A percentile compares a stretch with the other conserved stretches of the same genome.
Conservation (phyloP, 1,140 invertebrate species). For the Anastrepha ludens region DNA sequence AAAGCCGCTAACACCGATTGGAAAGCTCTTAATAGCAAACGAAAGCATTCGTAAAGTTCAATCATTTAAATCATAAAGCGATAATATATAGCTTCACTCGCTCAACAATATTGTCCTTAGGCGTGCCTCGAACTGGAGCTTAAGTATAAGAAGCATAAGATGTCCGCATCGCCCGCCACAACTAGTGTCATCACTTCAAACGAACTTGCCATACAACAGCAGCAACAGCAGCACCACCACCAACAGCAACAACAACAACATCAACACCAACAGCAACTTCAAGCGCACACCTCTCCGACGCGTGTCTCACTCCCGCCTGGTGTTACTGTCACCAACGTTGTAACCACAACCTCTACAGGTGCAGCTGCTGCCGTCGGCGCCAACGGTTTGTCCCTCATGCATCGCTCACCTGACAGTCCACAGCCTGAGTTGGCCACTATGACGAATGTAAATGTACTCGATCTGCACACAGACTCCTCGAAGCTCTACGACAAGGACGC, state of each 20-base stretch:
- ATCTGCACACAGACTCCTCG: conserved; percentile 77
- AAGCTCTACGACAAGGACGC: conserved; percentile 72
- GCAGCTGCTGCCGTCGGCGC: conserved; percentile 62
- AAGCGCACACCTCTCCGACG: conserved; percentile 59
- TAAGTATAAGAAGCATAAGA: conserved; percentile 55
- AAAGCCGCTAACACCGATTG: neutral
- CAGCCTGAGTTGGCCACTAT: conserved; percentile 85
- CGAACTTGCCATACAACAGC: conserved; percentile 67
- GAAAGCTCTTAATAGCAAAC: neutral
- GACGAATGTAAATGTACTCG: conserved; percentile 82
- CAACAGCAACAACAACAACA: conserved; percentile 31
- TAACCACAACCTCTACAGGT: conserved; percentile 56
- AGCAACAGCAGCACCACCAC: conserved; percentile 39
- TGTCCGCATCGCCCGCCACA: conserved; percentile 64
- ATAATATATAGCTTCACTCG: neutral
- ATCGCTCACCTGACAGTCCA: conserved; percentile 77
- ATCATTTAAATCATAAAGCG: neutral
- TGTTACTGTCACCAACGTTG: conserved; percentile 63
- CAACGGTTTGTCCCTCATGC: conserved; percentile 70
- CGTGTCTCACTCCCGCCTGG: conserved; percentile 14
- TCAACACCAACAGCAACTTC: conserved; percentile 60
- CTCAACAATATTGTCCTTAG: neutral
- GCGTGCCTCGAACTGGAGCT: conserved; percentile 5
- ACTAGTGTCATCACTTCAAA: conserved; percentile 72
- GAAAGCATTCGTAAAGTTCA: neutral